phyloP scores from a whole-genome alignment of 53 echinoderm and acorn worm species.

The Echinometra lucunter region DNA sequence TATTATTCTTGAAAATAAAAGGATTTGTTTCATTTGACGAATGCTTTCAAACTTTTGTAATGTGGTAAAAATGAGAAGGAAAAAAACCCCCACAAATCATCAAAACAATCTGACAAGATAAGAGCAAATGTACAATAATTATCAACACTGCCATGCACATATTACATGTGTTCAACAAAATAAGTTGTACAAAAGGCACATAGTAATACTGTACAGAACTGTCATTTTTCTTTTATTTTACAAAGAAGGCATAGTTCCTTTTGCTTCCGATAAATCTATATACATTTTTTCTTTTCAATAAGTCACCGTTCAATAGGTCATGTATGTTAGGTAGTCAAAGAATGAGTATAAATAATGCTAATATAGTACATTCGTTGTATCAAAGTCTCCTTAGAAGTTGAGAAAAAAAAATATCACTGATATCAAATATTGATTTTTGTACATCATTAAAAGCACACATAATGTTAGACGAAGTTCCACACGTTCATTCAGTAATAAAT shows the following conservation, averaged over 20 bases:
- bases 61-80: neutral
- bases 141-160: neutral
- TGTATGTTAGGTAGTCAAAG: neutral
- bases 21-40: neutral
- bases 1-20: neutral
- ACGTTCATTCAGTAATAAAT: neutral
- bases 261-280: slow-evolving; percentile 12
- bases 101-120: neutral
- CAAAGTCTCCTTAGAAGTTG: neutral
- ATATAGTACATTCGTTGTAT: slow-evolving; percentile 28
- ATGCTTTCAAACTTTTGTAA: neutral
- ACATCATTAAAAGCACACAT: neutral
- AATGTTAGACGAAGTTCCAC: neutral
- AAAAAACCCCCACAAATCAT: neutral
- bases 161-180: neutral
- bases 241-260: slow-evolving; percentile 29
- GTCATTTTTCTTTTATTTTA: neutral
- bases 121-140: neutral
- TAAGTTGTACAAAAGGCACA: slow-evolving; percentile 14
- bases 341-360: neutral
- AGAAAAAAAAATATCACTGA: neutral
- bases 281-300: neutral
- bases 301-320: slow-evolving; percentile 1
- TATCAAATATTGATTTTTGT: neutral
- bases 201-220: slow-evolving; percentile 50